Evolutionary conservation across 1,140 invertebrate species (phyloP), one percentile per base, ranked within the genome.

Genomic region (Calycopis cecrops): DNA sequence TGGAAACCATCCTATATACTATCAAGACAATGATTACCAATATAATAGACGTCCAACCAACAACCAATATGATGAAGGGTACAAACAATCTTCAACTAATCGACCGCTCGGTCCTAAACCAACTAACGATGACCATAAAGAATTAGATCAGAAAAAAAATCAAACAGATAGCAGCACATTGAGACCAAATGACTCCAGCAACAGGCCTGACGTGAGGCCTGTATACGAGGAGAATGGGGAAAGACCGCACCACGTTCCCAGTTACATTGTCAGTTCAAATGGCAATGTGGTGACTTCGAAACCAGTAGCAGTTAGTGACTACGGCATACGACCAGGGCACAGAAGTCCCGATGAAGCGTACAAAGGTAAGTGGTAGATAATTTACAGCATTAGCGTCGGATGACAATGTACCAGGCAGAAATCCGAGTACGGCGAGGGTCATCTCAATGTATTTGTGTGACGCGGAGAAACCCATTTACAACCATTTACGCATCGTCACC

Each of bases 171-270:
- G 40, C 9, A 18, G 14, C 17, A 16, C 8, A 44, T 28, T 28
- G 6, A 28, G 6, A 3, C n/a, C 12, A 4, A 59, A 60, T 16
- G 47, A 61, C 34, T 48, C 44, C 11, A 52, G 62, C 16, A 6
- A 28, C 6, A 69, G 63, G 21, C 67, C 69, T 9, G 58, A 65
- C 50, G 57, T 78, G 4, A 81, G 71, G 53, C 79, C 82, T 28
- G 81, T 84, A 16, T 84, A 84, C 49, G 83, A 84, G 38, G 65
- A 65, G 40, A 80, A 77, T 11, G 12, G 61, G 9, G 72, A 78
- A 0, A 79, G 69, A 50, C 73, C 79, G 0, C 65, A 75, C 52
- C 71, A 76, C 52, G 76, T 49, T 3, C 73, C 76, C 4, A 73
- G 73, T 61, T 83, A 83, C 35, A 65, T 71, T 12, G 62, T 69